These are phyloP conservation scores for Sarcophaga bullata DNA, from an alignment of 1,140 invertebrate species.

Conservation along the genomic window DNA sequence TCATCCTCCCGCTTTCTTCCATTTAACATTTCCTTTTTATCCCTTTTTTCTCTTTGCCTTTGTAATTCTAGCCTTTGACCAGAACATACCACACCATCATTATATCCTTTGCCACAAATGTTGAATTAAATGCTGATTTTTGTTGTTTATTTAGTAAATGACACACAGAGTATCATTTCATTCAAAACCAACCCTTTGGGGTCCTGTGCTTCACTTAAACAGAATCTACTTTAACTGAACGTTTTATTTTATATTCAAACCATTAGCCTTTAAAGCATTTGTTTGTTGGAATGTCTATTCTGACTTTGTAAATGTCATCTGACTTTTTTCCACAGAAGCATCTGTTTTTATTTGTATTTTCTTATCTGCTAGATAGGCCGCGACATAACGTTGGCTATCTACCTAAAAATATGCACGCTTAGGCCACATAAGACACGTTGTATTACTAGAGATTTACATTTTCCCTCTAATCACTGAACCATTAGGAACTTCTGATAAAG, in stretches of 20 bases:
- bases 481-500: too few species aligned
- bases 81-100: not conserved
- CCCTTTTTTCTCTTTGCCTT: not conserved
- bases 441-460: too few species aligned
- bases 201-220: not conserved
- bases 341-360: too few species aligned
- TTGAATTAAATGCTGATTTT: conserved; percentile 26
- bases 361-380: too few species aligned
- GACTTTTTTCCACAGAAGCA: too few species aligned
- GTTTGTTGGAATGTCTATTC: not conserved
- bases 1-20: not conserved
- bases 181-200: conserved; percentile 27
- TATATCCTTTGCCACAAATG: conserved; percentile 29
- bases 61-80: not conserved
- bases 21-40: not conserved
- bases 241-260: not conserved
- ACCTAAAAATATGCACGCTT: too few species aligned
- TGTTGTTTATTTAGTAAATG: conserved; percentile 33
- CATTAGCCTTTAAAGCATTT: conserved; percentile 6
- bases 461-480: too few species aligned
- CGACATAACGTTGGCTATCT: too few species aligned
- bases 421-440: too few species aligned
- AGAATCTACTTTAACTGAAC: not conserved
- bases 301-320: too few species aligned
- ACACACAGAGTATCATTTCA: conserved; percentile 35